These are phyloP conservation scores for Pseudococcus longispinus DNA, from an alignment of 2,888 invertebrate genomes.

Conservation along the genomic window DNA sequence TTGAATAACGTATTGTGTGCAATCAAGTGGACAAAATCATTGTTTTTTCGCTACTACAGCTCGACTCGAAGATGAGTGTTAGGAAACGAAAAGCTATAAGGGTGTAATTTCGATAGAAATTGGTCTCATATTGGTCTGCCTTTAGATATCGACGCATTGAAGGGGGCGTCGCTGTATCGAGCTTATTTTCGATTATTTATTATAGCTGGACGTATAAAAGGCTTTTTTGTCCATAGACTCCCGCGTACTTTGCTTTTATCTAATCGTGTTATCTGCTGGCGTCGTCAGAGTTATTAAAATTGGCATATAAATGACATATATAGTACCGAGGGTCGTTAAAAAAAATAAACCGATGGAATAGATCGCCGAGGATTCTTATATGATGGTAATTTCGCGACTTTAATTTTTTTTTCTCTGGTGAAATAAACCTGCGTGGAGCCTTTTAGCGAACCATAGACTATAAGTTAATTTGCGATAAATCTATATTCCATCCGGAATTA, in stretches of 20 bases:
- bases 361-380: neutral
- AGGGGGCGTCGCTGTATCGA: neutral
- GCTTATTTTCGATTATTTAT: slow-evolving; percentile 32
- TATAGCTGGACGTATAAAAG: neutral
- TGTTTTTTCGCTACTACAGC: neutral
- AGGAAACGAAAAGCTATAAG: neutral
- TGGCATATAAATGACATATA: slow-evolving; percentile 1
- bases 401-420: neutral
- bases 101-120: neutral
- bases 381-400: neutral
- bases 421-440: neutral
- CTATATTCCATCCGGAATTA: neutral
- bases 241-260: neutral
- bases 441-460: neutral
- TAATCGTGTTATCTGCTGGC: slow-evolving; percentile 18
- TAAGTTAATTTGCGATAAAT: slow-evolving; percentile 12
- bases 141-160: neutral
- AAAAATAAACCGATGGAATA: neutral
- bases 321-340: neutral
- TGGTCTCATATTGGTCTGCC: neutral
- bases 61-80: neutral
- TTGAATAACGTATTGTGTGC: neutral
- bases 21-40: neutral
- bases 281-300: slow-evolving; percentile 40
- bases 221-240: neutral